Evolutionary conservation across 2,113 vertebrate species (phyloP), one percentile per base, ranked within the genome.

Genomic region (Gila orcuttii): DNA sequence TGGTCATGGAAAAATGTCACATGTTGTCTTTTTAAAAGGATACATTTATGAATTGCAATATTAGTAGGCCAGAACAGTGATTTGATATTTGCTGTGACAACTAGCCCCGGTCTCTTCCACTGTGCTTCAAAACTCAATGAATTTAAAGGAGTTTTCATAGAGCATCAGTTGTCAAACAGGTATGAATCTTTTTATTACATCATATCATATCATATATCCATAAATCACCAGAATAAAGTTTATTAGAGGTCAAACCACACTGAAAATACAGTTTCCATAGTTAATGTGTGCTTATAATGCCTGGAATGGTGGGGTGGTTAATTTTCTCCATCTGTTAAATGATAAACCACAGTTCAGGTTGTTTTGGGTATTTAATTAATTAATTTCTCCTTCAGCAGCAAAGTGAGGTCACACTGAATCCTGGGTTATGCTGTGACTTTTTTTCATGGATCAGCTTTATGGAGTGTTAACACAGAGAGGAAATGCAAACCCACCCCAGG

Each of bases 401-500:
- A 73, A 71, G 19, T 82, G 8, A 64, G 31, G 62, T 36, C 77
- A 25, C 33, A 60, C 50, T 59, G 77, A 57, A 28, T 57, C 39
- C 60, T 50, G 25, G 42, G 60, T 66, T 47, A 28, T 82, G 42
- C 28, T 42, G 13, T 79, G 79, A 57, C 66, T 68, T 59, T 28
- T 25, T 66, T 87, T 84, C 60, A 55, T 25, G 68, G 82, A 84
- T 25, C 31, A 50, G 47, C 78, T 87, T 87, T 85, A 85, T 80
- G 25, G 64, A 83, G 81, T 87, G 86, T 87, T 80, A 85, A 83
- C 68, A 52, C 45, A n/a, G 86, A 36, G 73, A 85, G 77, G 83
- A 81, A 87, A 81, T 85, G 83, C 82, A 69, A 60, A 47, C 76
- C 59, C 42, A 80, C 76, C 57, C 76, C 59, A 80, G 86, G 57